Conservation (phyloP, 2,113 vertebrate genomes). For the Fukomys damarensis region DNA sequence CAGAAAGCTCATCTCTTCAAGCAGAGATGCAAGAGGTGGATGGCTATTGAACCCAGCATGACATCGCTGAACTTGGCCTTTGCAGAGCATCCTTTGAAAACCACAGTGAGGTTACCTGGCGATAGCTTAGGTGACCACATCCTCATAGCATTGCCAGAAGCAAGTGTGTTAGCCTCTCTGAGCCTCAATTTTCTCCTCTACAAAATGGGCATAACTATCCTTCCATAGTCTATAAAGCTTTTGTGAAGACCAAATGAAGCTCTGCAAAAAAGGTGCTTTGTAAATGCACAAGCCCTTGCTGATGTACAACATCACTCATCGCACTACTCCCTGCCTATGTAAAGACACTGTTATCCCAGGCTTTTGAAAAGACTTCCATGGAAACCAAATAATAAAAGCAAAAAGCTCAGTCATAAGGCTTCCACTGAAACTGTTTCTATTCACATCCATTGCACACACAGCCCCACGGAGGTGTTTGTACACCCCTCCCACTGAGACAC, state of each 20-base stretch:
- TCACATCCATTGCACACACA: conserved; percentile 68
- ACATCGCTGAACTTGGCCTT: background rate
- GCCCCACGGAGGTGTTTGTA: background rate
- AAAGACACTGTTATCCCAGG: conserved; percentile 63
- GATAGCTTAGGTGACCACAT: background rate
- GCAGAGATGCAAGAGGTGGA: background rate
- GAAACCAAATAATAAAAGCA: conserved; percentile 83
- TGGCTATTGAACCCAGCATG: background rate
- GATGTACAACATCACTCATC: background rate
- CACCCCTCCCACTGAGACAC: conserved; percentile 52
- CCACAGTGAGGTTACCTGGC: background rate
- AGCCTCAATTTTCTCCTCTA: conserved; percentile 18
- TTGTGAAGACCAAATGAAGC: background rate
- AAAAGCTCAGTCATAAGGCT: conserved; percentile 70
- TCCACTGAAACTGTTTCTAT: conserved; percentile 79
- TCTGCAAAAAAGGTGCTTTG: background rate
- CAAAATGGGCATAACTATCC: background rate
- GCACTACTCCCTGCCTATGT: background rate
- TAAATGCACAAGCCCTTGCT: background rate
- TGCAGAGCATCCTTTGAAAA: background rate
- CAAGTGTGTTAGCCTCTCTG: background rate
- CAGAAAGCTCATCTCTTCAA: background rate
- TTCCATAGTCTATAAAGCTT: background rate
- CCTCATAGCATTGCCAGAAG: background rate
- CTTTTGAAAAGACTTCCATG: conserved; percentile 83